These are phyloP conservation scores for Acronicta psi DNA, from an alignment of 2,888 invertebrate species.

Conservation along the genomic window DNA sequence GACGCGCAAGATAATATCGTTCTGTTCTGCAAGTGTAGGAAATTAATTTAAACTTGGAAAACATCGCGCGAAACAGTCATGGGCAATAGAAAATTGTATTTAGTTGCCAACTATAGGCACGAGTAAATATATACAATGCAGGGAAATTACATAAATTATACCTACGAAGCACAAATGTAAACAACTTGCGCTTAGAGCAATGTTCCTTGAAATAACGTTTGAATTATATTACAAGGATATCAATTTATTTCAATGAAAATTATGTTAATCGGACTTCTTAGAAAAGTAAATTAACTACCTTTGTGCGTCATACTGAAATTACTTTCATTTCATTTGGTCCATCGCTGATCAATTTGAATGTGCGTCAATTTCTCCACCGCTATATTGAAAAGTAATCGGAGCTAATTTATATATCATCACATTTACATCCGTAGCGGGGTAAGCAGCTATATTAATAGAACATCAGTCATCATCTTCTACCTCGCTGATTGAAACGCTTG, in stretches of 20 bases:
- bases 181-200: background rate
- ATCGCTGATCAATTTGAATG: conserved; percentile 9
- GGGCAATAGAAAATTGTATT: background rate
- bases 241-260: conserved; percentile 18
- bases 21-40: conserved; percentile 1
- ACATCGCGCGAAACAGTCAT: background rate
- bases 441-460: conserved; percentile 33
- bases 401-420: conserved; percentile 32
- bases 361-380: conserved; percentile 1
- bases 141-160: background rate
- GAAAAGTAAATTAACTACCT: conserved; percentile 1
- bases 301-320: conserved; percentile 29
- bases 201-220: conserved; percentile 7
- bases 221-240: background rate
- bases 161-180: conserved; percentile 4
- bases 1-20: conserved; percentile 27
- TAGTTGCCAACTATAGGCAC: background rate
- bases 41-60: conserved; percentile 1
- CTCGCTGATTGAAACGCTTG: conserved; percentile 46
- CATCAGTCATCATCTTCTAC: conserved; percentile 37
- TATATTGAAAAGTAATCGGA: conserved; percentile 7
- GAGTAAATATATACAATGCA: background rate
- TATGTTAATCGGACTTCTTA: background rate
- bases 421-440: conserved; percentile 31
- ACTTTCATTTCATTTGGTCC: conserved; percentile 15